These are phyloP conservation scores for Drosophila pectinifera DNA, from an alignment of 1,140 invertebrate genomes.

Conservation along the genomic window DNA sequence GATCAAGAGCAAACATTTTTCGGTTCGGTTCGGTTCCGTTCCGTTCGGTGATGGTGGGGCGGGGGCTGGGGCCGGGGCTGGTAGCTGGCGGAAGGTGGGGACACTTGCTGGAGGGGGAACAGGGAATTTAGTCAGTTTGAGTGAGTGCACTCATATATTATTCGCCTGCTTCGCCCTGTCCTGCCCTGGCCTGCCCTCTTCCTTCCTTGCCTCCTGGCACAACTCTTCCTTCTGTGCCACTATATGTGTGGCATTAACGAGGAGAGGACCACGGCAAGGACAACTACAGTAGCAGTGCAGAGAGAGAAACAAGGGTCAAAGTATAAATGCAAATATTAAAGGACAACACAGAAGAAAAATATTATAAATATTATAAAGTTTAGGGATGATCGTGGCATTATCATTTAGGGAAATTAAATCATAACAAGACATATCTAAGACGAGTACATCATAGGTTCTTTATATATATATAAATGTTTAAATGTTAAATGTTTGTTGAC, in stretches of 20 bases:
- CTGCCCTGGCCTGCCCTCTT: constrained; percentile 5
- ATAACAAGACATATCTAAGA: no score
- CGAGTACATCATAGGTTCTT: no score
- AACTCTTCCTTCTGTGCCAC: constrained; percentile 13
- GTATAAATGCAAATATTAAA: neutral
- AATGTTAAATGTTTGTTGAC: no score
- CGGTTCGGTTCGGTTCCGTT: constrained; percentile 40
- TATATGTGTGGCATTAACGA: constrained; percentile 58
- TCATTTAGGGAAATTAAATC: no score
- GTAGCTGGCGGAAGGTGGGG: no score
- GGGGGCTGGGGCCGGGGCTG: neutral
- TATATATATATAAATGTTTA: no score
- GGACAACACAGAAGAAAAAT: neutral
- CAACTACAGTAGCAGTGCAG: constrained; percentile 47
- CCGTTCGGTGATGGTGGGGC: constrained; percentile 13
- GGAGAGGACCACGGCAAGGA: constrained; percentile 42
- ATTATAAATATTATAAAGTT: no score
- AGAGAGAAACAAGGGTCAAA: constrained; percentile 9
- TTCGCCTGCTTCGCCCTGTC: constrained; percentile 32
- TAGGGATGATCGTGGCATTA: no score
- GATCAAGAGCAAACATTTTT: constrained; percentile 81
- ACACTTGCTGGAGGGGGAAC: constrained; percentile 28
- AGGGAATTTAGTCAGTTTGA: constrained; percentile 80
- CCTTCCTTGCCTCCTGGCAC: constrained; percentile 8
- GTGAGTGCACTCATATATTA: constrained; percentile 80